phyloP scores from a whole-genome alignment of 2,888 invertebrate genomes.

The Habrosyne pyritoides region DNA sequence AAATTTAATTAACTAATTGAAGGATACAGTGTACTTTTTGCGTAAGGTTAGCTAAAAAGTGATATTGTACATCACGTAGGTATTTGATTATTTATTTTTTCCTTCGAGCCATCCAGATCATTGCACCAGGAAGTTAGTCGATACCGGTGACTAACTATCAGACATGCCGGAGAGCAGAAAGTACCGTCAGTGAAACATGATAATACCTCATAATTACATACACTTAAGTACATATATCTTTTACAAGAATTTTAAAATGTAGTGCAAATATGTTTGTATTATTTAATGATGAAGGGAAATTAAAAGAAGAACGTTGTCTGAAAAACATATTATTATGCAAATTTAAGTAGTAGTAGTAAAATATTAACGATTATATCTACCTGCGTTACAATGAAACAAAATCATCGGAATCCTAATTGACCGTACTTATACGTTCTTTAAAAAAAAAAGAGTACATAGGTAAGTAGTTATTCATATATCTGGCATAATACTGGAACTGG shows the following conservation, averaged over 20 bases:
- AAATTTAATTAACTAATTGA: slow-evolving; percentile 33
- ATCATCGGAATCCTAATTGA: slow-evolving; percentile 3
- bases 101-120: slow-evolving; percentile 26
- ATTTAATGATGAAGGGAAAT: neutral
- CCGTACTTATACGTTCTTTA: neutral
- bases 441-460: too few species aligned
- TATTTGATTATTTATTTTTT: slow-evolving; percentile 28
- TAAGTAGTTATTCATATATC: neutral
- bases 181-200: slow-evolving; percentile 6
- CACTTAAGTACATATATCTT: neutral
- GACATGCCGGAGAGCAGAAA: slow-evolving; percentile 3
- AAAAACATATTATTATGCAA: neutral
- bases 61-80: slow-evolving; percentile 31
- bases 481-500: slow-evolving; percentile 9
- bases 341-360: neutral
- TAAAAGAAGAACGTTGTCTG: neutral
- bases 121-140: slow-evolving; percentile 40
- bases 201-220: neutral
- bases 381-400: neutral
- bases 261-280: neutral
- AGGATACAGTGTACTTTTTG: slow-evolving; percentile 26
- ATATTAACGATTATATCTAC: neutral
- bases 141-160: slow-evolving; percentile 11
- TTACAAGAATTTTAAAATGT: neutral
- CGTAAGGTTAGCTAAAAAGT: slow-evolving; percentile 22